Percentiles rank a stretch among this genome's conserved stretches.
phyloP scores from a whole-genome alignment of 2,113 vertebrate species.

The Phalacrocorax aristotelis region DNA sequence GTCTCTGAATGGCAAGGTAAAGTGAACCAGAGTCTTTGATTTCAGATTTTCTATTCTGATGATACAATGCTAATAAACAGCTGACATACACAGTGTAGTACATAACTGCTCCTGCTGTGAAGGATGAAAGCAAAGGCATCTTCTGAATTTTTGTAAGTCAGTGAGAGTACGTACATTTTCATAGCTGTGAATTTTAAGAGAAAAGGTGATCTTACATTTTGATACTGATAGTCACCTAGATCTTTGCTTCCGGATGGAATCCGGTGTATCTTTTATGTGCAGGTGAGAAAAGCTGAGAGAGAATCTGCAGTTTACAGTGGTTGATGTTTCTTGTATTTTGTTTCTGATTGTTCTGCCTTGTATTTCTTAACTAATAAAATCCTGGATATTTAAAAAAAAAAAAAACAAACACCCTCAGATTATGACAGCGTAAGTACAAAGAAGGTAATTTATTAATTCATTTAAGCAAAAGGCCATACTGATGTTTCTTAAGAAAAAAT shows the following conservation, averaged over 20 bases:
- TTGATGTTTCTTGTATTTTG: background rate
- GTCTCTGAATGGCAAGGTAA: constrained; percentile 90
- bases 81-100: background rate
- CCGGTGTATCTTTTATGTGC: background rate
- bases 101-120: background rate
- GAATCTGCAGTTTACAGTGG: background rate
- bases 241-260: background rate
- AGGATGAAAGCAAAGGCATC: background rate
- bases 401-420: background rate
- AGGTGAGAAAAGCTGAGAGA: background rate
- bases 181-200: background rate
- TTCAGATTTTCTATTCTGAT: background rate
- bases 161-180: no score
- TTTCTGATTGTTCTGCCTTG: background rate
- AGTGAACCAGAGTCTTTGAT: background rate
- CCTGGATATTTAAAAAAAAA: background rate
- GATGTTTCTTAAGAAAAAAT: no score
- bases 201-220: background rate
- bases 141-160: background rate
- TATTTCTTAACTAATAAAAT: background rate
- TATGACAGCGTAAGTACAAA: background rate
- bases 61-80: background rate
- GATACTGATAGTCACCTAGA: background rate
- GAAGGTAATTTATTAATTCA: background rate
- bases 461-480: background rate